A percentile compares a stretch with the other conserved stretches of the same genome.
Conservation (phyloP, 2,888 invertebrate genomes). For the Sarcophaga rosellei region DNA sequence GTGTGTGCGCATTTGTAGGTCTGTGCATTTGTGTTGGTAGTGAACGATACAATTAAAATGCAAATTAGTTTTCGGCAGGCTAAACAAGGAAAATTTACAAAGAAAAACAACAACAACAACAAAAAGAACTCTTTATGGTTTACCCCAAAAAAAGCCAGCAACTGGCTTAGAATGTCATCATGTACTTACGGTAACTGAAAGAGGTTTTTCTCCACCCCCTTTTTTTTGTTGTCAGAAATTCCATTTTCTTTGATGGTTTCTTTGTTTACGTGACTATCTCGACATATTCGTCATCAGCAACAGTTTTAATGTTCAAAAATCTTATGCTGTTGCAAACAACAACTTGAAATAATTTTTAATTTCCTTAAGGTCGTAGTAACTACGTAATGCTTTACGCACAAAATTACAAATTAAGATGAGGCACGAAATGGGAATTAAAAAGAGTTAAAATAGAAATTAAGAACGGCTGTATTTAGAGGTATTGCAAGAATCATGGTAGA, state of each 20-base stretch:
- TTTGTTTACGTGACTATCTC: conserved; percentile 38
- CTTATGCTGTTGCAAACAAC: background rate
- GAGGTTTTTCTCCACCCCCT: too few species aligned
- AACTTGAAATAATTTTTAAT: too few species aligned
- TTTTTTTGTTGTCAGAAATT: background rate
- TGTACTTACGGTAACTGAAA: background rate
- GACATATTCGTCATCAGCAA: conserved; percentile 12
- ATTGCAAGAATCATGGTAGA: too few species aligned
- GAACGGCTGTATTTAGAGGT: too few species aligned
- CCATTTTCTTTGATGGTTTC: conserved; percentile 33
- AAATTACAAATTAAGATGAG: too few species aligned
- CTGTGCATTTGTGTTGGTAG: background rate
- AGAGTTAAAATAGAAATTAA: too few species aligned
- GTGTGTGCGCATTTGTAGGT: background rate
- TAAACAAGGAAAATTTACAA: conserved; percentile 21
- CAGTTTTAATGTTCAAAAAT: background rate
- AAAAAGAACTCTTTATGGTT: conserved; percentile 13
- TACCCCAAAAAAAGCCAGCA: background rate
- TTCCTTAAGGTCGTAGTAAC: too few species aligned
- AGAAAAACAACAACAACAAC: background rate
- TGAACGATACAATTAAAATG: conserved; percentile 58
- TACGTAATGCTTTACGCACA: too few species aligned
- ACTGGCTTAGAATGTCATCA: background rate
- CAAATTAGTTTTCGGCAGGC: conserved; percentile 58
- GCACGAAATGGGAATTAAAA: too few species aligned